Base-by-base conservation (phyloP, 2,888 invertebrate genomes). In the Scelioninae gen. 1 region DNA sequence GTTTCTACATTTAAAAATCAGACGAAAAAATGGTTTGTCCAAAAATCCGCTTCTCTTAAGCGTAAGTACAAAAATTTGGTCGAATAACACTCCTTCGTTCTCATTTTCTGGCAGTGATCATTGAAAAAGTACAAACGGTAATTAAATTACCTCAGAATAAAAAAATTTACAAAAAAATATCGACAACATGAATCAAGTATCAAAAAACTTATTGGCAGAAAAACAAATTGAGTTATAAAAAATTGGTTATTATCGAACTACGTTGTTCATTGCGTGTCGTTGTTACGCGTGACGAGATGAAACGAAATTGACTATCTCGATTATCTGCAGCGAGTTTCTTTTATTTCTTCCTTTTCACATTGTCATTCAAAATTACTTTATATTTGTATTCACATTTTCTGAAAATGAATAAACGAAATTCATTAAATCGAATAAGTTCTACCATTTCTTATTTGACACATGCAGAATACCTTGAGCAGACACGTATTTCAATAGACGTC, bases 261-360 rank as follows among this genome's bases (percentile, higher is more conserved):
- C 68, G 66, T 76, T 76, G 75, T 83, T 38, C 77, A 55, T 63
- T 80, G 66, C 71, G 62, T 72, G 47, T 83, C 83, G 83, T 83
- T 80, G 79, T 83, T 76, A 69, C 69, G 60, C 68, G 68, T 69
- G 23, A 29, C 66, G 58, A 72, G 66, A 72, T 38, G 38, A 66
- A 79, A 66, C 16, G 40, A 79, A 79, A 72, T 78, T 78, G 69
- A 77, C 65, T 79, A 51, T 79, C 65, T 66, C 62, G 66, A 65
- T 72, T 72, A 58, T 71, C 53, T 49, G 63, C 69, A 78, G 55
- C 63, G 60, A 60, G 69, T 69, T 63, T 56, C 56, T 62, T 51
- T 78, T 51, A 60, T 40, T 11, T 55, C 49, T 43, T 29, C 23
- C 11, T 31, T 9, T 31, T 4, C 34, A 55, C 10, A 49, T 23